Percentiles rank a stretch among this genome's conserved stretches.
phyloP scores from a whole-genome alignment of 2,888 invertebrate species.

The Octodonta nipae region DNA sequence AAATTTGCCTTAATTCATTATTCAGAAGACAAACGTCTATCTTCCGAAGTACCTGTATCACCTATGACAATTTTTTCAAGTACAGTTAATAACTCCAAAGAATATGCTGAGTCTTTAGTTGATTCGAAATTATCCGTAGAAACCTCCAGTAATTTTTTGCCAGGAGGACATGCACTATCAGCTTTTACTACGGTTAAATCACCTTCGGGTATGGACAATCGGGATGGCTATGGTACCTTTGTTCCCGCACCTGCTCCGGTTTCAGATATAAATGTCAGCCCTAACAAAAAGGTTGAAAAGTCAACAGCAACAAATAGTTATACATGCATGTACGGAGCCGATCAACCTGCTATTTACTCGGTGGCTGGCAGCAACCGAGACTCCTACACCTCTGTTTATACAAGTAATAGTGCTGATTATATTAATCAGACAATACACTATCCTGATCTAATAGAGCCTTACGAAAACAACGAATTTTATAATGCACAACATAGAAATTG shows the following conservation, averaged over 20 bases:
- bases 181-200: constrained; percentile 43
- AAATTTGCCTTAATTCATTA: constrained; percentile 10
- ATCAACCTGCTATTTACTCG: constrained; percentile 59
- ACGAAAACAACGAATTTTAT: constrained; percentile 37
- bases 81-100: constrained; percentile 24
- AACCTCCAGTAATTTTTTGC: constrained; percentile 26
- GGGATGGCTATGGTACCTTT: constrained; percentile 38
- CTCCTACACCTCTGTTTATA: constrained; percentile 61
- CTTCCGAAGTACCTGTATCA: constrained; percentile 13
- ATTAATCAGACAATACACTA: constrained; percentile 48
- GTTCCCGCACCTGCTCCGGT: constrained; percentile 42
- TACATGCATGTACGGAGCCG: constrained; percentile 38
- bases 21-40: background rate
- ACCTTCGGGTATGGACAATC: constrained; percentile 37
- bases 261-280: constrained; percentile 39
- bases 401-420: constrained; percentile 50
- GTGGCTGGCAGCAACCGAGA: constrained; percentile 59
- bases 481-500: constrained; percentile 39
- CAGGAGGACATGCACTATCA: constrained; percentile 41
- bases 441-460: constrained; percentile 54
- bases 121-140: constrained; percentile 36
- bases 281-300: constrained; percentile 34
- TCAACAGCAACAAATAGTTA: constrained; percentile 20
- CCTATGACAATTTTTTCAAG: constrained; percentile 11
- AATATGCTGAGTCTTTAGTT: constrained; percentile 44